Evolutionary conservation across 2,888 invertebrate species (phyloP).

Genomic region (Argyresthia albistria): DNA sequence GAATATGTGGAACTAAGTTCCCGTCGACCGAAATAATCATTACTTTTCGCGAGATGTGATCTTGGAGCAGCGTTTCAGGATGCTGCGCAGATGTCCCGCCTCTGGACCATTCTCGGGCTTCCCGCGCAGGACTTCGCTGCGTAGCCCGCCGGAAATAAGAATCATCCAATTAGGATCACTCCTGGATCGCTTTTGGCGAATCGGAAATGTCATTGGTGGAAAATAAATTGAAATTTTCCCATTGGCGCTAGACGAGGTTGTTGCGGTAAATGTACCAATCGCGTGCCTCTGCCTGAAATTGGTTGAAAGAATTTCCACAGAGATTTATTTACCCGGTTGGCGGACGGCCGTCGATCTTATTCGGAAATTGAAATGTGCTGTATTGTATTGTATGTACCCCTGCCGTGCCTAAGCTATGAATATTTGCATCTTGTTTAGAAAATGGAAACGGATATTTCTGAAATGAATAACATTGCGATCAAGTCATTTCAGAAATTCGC

Average conservation of each 20-base stretch:
- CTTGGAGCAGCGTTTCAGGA: constrained; percentile 49
- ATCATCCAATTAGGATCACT: constrained; percentile 45
- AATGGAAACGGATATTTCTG: not conserved
- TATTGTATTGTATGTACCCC: too few relatives aligned
- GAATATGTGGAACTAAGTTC: constrained; percentile 56
- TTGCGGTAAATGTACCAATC: constrained; percentile 49
- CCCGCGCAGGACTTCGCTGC: constrained; percentile 55
- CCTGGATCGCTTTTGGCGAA: constrained; percentile 33
- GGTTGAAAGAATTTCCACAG: constrained; percentile 56
- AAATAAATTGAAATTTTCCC: constrained; percentile 13
- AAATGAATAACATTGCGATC: too few relatives aligned
- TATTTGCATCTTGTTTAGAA: not conserved
- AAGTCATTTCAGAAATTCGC: too few relatives aligned
- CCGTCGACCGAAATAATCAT: constrained; percentile 71
- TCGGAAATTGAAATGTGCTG: not conserved
- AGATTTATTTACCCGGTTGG: constrained; percentile 60
- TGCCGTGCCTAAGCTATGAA: too few relatives aligned
- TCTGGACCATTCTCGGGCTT: constrained; percentile 59
- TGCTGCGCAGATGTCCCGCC: constrained; percentile 58
- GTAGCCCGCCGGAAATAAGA: constrained; percentile 46
- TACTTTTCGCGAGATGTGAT: constrained; percentile 72
- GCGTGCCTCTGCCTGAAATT: constrained; percentile 46
- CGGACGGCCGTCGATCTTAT: constrained; percentile 27
- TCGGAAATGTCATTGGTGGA: constrained; percentile 32
- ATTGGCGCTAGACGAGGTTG: constrained; percentile 39